Percentiles rank a stretch among this genome's conserved stretches.
phyloP scores from a whole-genome alignment of 1,140 invertebrate genomes.

The Caenorhabditis briggsae region DNA sequence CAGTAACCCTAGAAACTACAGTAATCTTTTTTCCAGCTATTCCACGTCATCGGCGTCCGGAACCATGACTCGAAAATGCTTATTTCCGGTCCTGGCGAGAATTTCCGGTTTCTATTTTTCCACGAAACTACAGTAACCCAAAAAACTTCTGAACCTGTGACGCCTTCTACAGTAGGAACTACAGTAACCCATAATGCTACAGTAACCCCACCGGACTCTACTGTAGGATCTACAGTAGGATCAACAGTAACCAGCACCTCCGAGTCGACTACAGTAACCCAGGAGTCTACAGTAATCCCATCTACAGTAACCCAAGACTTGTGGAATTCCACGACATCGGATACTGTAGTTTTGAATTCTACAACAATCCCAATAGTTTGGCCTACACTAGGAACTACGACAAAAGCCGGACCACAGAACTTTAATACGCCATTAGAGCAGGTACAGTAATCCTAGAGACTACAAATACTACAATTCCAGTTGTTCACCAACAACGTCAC shows the following conservation, averaged over 20 bases:
- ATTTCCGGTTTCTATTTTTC: constrained; percentile 2
- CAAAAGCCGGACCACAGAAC: too few relatives aligned
- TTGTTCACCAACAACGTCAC: neutral
- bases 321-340: neutral
- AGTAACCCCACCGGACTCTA: too few relatives aligned
- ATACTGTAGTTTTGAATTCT: too few relatives aligned
- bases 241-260: too few relatives aligned
- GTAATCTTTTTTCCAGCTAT: neutral
- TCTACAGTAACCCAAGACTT: too few relatives aligned
- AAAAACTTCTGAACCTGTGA: neutral
- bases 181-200: neutral
- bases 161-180: neutral
- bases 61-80: neutral
- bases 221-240: too few relatives aligned
- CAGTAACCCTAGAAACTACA: too few relatives aligned
- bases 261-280: too few relatives aligned
- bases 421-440: too few relatives aligned
- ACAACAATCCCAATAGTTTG: too few relatives aligned
- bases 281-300: neutral
- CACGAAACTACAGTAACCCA: neutral
- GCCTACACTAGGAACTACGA: too few relatives aligned
- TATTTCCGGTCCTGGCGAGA: neutral
- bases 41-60: neutral
- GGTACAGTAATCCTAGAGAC: too few relatives aligned
- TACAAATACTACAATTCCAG: neutral